A percentile compares a stretch with the other conserved stretches of the same genome.
phyloP scores from a whole-genome alignment of 2,113 vertebrate genomes.

The Speoplatyrhinus poulsoni region DNA sequence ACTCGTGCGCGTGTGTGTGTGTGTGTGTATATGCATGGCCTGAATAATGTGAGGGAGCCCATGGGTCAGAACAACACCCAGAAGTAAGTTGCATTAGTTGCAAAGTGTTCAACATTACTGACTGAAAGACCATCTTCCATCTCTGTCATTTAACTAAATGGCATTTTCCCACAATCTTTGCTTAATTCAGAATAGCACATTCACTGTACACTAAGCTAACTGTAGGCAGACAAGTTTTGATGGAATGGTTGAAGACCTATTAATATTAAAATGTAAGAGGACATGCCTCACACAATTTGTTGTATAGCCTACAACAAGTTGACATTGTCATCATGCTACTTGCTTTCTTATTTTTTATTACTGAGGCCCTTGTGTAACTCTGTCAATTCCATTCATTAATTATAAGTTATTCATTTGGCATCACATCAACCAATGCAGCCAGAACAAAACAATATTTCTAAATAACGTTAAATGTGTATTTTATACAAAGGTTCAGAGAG shows the following conservation, averaged over 20 bases:
- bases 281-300: too few relatives aligned
- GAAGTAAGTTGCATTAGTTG: not conserved
- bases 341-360: constrained; percentile 4
- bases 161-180: too few relatives aligned
- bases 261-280: too few relatives aligned
- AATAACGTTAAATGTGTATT: too few relatives aligned
- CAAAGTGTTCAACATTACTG: not conserved
- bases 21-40: constrained; percentile 1
- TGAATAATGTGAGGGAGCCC: not conserved
- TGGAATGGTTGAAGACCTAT: too few relatives aligned
- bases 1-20: not conserved
- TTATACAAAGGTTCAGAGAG: too few relatives aligned
- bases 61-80: not conserved
- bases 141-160: too few relatives aligned
- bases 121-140: not conserved
- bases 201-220: too few relatives aligned
- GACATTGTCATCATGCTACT: not conserved
- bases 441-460: too few relatives aligned
- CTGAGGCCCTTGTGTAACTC: constrained; percentile 6
- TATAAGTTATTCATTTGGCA: constrained; percentile 14
- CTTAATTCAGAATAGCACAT: too few relatives aligned
- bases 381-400: constrained; percentile 35
- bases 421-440: not conserved
- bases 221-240: too few relatives aligned
- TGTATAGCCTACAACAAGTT: not conserved